Base-by-base conservation (phyloP, 2,113 vertebrate genomes). In the Gymnorhina tibicen region DNA sequence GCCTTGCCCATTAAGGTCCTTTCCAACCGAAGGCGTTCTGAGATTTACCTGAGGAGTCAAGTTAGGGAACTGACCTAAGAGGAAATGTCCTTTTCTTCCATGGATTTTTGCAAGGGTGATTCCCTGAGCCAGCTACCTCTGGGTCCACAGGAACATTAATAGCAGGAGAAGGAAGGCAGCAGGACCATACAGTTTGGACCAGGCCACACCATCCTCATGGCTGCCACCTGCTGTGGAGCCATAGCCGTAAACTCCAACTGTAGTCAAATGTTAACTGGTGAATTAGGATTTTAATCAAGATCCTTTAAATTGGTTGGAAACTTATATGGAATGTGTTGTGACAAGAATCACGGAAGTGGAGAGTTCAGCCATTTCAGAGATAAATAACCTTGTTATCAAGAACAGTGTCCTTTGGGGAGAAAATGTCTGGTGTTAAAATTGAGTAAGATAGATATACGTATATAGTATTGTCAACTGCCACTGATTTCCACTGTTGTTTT, bases 51-150 rank as follows among this genome's bases (percentile, higher is more conserved):
- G 47, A 59, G 46, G 33, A 75, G 28, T 72, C 33, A 33, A 33
- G 53, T 16, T 27, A 26, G 33, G 64, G 47, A 85, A 15, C 20
- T 75, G 42, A 81, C 35, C 16, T 9, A 42, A 28, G 7, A 26
- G 26, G 47, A 63, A 53, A 21, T n/a, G 15, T 8, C 44, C 9
- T 69, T 81, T 39, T 68, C 16, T 80, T 42, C n/a, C 68, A 8
- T 55, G 52, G 13, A 17, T 47, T 91, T 91, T 89, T 26, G 14
- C 30, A 64, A 35, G 49, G 10, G 9, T 27, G 21, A 35, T 64
- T 60, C 30, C 42, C 18, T 53, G 44, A 55, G 42, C 44, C 44
- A n/a, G 0, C 26, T 46, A 0, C 19, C n/a, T 47, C 7, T 47
- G 46, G 26, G 19, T 28, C 33, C 6, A 5, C 5, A 27, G 59